Evolutionary conservation across 2,797 vertebrate species (phyloP).

Genomic region (Eupleurogrammus muticus): DNA sequence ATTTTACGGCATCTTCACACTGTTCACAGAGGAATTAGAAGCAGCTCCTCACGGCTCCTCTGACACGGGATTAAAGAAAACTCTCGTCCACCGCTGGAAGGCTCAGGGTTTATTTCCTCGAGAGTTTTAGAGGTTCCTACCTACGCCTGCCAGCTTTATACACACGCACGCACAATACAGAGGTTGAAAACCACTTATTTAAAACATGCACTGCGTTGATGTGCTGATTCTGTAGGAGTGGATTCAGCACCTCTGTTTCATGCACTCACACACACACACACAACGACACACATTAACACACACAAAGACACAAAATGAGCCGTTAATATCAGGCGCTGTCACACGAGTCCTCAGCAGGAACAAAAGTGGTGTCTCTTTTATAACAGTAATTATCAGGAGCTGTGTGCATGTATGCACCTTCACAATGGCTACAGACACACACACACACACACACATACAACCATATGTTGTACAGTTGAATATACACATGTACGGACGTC

Average conservation of each 20-base stretch:
- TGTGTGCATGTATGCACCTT: slow-evolving; percentile 16
- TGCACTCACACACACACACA: background rate
- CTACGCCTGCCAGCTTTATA: background rate
- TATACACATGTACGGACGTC: no score
- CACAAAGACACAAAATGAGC: slow-evolving; percentile 9
- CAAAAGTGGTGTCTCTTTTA: slow-evolving; percentile 28
- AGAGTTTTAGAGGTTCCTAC: slow-evolving; percentile 14
- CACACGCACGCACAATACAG: background rate
- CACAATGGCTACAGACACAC: slow-evolving; percentile 12
- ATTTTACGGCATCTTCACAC: background rate
- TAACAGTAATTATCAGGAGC: slow-evolving; percentile 50
- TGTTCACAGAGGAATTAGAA: slow-evolving; percentile 10
- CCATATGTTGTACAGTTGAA: no score
- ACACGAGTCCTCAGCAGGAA: slow-evolving; percentile 3
- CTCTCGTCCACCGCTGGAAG: background rate
- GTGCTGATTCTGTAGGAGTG: background rate
- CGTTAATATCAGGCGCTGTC: slow-evolving; percentile 24
- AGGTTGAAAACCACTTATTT: background rate
- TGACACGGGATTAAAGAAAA: slow-evolving; percentile 18
- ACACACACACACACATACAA: slow-evolving; percentile 4
- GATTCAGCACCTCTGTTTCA: background rate
- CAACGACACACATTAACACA: no score
- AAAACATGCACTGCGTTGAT: background rate
- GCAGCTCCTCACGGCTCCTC: slow-evolving; percentile 18
- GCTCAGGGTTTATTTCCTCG: slow-evolving; percentile 4